Conservation (phyloP, 2,797 vertebrate genomes). For the Microctenopoma lineatum region DNA sequence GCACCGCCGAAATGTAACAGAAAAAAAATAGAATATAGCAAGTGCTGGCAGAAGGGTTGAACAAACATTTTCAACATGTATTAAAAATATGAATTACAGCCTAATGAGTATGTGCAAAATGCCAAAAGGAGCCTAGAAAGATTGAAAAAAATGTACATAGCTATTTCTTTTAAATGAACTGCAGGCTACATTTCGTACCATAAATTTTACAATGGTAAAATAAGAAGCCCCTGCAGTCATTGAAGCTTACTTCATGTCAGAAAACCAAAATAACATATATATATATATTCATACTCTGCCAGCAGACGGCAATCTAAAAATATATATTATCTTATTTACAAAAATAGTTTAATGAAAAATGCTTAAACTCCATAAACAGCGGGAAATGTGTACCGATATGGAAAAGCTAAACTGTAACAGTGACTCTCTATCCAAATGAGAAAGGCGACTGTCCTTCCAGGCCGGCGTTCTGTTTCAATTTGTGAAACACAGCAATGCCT, state of each 20-base stretch:
- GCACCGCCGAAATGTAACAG: conserved; percentile 59
- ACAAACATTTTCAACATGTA: conserved; percentile 33
- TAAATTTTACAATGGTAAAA: conserved; percentile 82
- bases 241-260: conserved; percentile 79
- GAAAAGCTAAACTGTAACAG: conserved; percentile 64
- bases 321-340: conserved; percentile 79
- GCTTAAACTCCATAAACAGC: conserved; percentile 22
- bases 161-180: conserved; percentile 14
- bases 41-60: conserved; percentile 43
- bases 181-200: conserved; percentile 55
- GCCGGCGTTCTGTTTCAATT: conserved; percentile 39
- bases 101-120: conserved; percentile 71
- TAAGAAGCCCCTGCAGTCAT: conserved; percentile 86
- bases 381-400: conserved; percentile 37
- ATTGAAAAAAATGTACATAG: conserved; percentile 32
- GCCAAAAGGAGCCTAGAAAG: conserved; percentile 44
- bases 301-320: conserved; percentile 91
- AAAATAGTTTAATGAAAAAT: conserved; percentile 36
- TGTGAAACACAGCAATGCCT: conserved; percentile 32
- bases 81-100: conserved; percentile 61
- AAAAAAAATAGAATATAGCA: conserved; percentile 31
- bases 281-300: conserved; percentile 89
- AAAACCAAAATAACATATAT: conserved; percentile 81
- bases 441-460: conserved; percentile 46
- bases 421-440: conserved; percentile 40